Evolutionary conservation across 2,888 invertebrate genomes (phyloP).

Genomic region (Caenorhabditis auriculariae): DNA sequence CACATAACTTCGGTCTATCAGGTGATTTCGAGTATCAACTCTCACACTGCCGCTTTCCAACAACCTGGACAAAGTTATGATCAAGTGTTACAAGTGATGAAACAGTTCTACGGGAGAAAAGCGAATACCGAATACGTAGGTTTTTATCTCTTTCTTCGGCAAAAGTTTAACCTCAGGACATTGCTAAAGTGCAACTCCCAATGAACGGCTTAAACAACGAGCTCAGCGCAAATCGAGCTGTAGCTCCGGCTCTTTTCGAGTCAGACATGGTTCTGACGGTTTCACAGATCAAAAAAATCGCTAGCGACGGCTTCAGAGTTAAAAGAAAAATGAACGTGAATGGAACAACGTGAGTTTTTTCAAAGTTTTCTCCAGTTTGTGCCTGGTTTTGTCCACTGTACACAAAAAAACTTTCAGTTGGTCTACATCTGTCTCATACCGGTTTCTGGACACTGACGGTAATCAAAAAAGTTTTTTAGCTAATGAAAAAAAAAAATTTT

Average conservation of each 20-base stretch:
- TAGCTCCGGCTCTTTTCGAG: conserved; percentile 33
- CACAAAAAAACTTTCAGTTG: no score
- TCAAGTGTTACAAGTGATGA: conserved; percentile 32
- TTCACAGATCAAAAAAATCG: conserved; percentile 27
- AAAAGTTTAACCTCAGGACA: background rate
- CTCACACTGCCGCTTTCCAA: conserved; percentile 27
- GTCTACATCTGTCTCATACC: conserved; percentile 28
- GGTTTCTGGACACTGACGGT: conserved; percentile 39
- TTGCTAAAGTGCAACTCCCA: no score
- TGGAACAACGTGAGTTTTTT: no score
- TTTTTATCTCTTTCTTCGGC: background rate
- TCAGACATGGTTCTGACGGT: conserved; percentile 28
- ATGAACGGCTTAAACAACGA: no score
- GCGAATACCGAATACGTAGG: conserved; percentile 28
- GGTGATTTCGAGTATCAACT: conserved; percentile 35
- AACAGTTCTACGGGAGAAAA: conserved; percentile 25
- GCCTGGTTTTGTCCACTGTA: no score
- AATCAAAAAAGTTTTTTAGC: background rate
- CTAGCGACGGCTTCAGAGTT: conserved; percentile 9
- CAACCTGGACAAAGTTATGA: conserved; percentile 40
- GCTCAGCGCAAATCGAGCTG: conserved; percentile 21
- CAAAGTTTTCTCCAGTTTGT: no score
- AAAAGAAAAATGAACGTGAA: conserved; percentile 26
- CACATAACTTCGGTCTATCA: conserved; percentile 7
- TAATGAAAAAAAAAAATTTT: background rate